phyloP scores from a whole-genome alignment of 2,888 invertebrate genomes.

The Autographa pulchrina region DNA sequence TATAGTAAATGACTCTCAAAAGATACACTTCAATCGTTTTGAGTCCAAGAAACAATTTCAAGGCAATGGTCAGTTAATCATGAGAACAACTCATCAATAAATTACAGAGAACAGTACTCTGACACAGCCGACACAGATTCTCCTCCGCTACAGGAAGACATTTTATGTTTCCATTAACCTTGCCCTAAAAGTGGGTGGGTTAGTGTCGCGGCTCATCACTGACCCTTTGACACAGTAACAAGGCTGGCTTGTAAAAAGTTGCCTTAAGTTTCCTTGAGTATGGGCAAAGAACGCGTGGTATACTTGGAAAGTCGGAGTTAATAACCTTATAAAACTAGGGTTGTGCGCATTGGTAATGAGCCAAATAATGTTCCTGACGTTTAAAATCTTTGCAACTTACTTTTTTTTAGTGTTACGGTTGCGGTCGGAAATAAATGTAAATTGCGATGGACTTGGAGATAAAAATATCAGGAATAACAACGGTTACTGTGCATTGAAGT shows the following conservation, averaged over 20 bases:
- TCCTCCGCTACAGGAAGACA: constrained; percentile 28
- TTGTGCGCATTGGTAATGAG: background rate
- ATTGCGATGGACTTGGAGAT: background rate
- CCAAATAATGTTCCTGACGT: background rate
- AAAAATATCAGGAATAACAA: background rate
- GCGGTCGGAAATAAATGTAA: background rate
- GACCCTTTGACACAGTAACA: constrained; percentile 55
- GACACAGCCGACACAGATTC: constrained; percentile 1
- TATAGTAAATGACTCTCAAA: background rate
- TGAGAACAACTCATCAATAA: constrained; percentile 6
- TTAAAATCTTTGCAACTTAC: background rate
- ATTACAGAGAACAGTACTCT: background rate
- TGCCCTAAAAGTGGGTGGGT: constrained; percentile 41
- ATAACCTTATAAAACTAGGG: background rate
- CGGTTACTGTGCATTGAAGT: background rate
- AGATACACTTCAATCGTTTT: background rate
- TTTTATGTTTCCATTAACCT: constrained; percentile 47
- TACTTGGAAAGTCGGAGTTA: constrained; percentile 30
- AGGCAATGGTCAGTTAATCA: background rate
- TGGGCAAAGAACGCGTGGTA: constrained; percentile 41
- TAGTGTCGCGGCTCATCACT: constrained; percentile 36
- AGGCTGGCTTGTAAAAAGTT: constrained; percentile 49
- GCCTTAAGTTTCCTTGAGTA: constrained; percentile 40
- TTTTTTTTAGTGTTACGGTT: background rate
- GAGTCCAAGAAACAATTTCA: background rate